Evolutionary conservation across 1,140 invertebrate species (phyloP), one percentile per base, ranked within the genome.

Genomic region (Diorhabda sublineata): DNA sequence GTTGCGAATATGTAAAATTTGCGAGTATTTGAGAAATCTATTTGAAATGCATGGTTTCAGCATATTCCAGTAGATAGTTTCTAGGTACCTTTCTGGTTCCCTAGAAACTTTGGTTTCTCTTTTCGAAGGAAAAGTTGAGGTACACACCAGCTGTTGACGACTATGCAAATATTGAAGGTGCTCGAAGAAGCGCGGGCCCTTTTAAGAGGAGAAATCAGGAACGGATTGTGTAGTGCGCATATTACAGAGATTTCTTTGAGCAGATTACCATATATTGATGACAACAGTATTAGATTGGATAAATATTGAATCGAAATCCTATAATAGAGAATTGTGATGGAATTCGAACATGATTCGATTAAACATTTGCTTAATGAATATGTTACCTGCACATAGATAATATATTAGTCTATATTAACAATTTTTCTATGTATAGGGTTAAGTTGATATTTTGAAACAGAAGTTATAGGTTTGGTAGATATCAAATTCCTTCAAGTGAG

Each of bases 111-210:
- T 73, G 69, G 73, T 75, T 76, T 75, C 75, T 77, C 68, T 72
- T 56, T 8, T 57, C 41, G 43, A 64, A 74, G 76, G 76, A 78
- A 80, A 80, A 80, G 79, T 80, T 80, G 74, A 78, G 79, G 76
- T 77, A 74, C 71, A 74, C 73, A 70, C 69, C 78, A 79, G 78
- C 77, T 79, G 78, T 77, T 77, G 77, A 78, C 75, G 77, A 78
- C 75, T 79, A 79, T 79, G 78, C 78, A 79, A 79, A 79, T 79
- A 72, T 63, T 61, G 68, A 63, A 70, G 74, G 75, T 75, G 72
- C 70, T 70, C 64, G 56, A 69, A 61, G 69, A 45, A 52, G 70
- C 41, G 70, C 7, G 73, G 42, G 62, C 69, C 68, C 70, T 66
- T 65, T 64, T 7, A 58, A 68, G 47, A 52, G 47, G 47, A n/a